Conservation (phyloP, 2,113 vertebrate genomes). For the Callipepla squamata region DNA sequence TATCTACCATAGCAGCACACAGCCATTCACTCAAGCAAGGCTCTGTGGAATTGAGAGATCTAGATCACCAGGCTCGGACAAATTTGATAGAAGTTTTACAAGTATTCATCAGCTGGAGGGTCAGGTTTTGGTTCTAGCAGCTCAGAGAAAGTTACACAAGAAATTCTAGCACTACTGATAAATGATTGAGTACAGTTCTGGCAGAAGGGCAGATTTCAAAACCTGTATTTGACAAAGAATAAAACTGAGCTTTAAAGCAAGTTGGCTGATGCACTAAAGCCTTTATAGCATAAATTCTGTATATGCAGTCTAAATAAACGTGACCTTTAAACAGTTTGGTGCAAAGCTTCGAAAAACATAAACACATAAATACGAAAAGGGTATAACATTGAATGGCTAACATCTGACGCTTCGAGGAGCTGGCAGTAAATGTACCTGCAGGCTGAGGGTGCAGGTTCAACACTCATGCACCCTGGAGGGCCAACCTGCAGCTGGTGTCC, state of each 20-base stretch:
- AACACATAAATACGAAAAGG: neutral
- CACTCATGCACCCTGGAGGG: neutral
- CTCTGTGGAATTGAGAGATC: constrained; percentile 14
- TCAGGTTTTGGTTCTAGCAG: constrained; percentile 1
- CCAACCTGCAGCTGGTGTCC: neutral
- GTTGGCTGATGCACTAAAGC: constrained; percentile 56
- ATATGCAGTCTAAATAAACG: neutral
- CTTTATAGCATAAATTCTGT: constrained; percentile 7
- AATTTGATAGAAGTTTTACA: neutral
- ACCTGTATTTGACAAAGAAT: neutral
- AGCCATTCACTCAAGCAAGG: constrained; percentile 29
- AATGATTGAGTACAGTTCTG: constrained; percentile 42
- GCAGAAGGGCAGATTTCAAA: constrained; percentile 18
- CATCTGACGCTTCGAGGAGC: neutral
- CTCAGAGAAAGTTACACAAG: constrained; percentile 14
- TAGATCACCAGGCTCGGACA: constrained; percentile 61
- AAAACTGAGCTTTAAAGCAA: constrained; percentile 35
- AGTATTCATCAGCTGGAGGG: neutral
- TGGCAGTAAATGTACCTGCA: neutral
- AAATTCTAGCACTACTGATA: constrained; percentile 35
- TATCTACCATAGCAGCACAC: neutral
- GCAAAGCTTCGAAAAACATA: constrained; percentile 25
- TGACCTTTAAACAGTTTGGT: constrained; percentile 3
- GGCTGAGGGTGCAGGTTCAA: neutral
- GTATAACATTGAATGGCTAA: neutral